Conservation (phyloP, 2,797 vertebrate genomes). For the Sebastes baramenuke region DNA sequence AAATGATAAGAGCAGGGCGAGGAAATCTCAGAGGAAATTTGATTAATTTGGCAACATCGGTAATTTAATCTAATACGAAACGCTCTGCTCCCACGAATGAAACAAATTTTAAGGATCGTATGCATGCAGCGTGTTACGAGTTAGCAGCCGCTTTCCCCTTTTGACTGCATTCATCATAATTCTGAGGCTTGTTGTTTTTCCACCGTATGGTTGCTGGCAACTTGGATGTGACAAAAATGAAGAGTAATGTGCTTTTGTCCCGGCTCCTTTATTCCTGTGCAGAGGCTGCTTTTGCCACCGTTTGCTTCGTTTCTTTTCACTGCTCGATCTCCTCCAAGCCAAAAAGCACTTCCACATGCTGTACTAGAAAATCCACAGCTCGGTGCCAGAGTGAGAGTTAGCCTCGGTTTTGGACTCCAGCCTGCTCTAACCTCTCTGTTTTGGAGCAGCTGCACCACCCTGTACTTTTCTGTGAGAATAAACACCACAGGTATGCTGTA, state of each 20-base stretch:
- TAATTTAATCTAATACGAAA: conserved; percentile 44
- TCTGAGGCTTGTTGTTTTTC: conserved; percentile 70
- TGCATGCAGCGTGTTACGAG: conserved; percentile 51
- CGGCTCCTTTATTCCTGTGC: conserved; percentile 53
- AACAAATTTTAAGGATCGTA: conserved; percentile 39
- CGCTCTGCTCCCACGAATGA: conserved; percentile 40
- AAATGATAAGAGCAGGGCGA: not conserved
- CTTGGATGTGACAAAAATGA: conserved; percentile 72
- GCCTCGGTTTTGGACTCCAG: conserved; percentile 62
- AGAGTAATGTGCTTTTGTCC: conserved; percentile 79
- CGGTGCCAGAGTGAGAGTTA: conserved; percentile 66
- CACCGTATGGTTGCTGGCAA: conserved; percentile 59
- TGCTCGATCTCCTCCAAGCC: conserved; percentile 47
- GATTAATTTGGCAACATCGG: conserved; percentile 48
- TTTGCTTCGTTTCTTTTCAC: conserved; percentile 15
- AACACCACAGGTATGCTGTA: conserved; percentile 78
- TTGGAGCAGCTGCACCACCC: conserved; percentile 71
- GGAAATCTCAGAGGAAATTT: conserved; percentile 39
- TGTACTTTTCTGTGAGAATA: conserved; percentile 66
- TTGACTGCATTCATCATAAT: conserved; percentile 77
- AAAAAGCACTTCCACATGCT: conserved; percentile 83
- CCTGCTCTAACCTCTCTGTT: conserved; percentile 68
- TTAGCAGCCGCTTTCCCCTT: conserved; percentile 42
- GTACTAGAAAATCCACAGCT: conserved; percentile 60
- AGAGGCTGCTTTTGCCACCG: conserved; percentile 46